phyloP scores from a whole-genome alignment of 2,113 vertebrate species.

The Nycticorax nycticorax region DNA sequence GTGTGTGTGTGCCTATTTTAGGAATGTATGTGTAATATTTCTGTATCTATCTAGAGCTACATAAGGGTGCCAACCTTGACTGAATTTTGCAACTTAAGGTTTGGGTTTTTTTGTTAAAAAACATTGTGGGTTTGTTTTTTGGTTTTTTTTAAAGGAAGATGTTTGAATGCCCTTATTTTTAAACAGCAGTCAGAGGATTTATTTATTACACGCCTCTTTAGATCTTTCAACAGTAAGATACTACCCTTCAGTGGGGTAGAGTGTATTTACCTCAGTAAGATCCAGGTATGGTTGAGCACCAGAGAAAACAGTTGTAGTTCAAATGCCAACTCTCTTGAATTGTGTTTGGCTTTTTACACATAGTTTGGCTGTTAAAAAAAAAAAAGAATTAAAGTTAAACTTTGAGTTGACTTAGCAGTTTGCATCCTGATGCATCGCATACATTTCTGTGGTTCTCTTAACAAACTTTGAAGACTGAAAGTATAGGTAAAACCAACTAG shows the following conservation, averaged over 20 bases:
- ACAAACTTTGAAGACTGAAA: background rate
- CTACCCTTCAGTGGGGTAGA: background rate
- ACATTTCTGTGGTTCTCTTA: background rate
- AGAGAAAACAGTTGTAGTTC: background rate
- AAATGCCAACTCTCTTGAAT: background rate
- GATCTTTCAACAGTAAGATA: background rate
- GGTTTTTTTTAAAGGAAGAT: background rate
- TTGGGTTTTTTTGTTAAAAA: background rate
- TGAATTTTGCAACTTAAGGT: background rate
- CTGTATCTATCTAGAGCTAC: background rate
- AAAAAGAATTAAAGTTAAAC: background rate
- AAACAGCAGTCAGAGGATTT: background rate
- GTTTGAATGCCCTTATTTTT: background rate
- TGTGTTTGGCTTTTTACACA: background rate
- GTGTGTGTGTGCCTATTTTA: background rate
- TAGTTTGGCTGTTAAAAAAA: background rate
- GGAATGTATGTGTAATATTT: background rate
- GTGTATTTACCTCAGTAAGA: background rate
- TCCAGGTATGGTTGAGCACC: background rate
- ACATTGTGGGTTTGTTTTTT: too few relatives aligned
- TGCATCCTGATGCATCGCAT: background rate
- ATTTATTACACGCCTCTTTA: background rate
- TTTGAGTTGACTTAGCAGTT: background rate
- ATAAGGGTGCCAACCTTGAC: background rate
- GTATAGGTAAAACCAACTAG: background rate